A percentile compares a stretch with the other conserved stretches of the same genome.
Conservation (phyloP, 1,140 invertebrate genomes). For the Oppia nitens region DNA sequence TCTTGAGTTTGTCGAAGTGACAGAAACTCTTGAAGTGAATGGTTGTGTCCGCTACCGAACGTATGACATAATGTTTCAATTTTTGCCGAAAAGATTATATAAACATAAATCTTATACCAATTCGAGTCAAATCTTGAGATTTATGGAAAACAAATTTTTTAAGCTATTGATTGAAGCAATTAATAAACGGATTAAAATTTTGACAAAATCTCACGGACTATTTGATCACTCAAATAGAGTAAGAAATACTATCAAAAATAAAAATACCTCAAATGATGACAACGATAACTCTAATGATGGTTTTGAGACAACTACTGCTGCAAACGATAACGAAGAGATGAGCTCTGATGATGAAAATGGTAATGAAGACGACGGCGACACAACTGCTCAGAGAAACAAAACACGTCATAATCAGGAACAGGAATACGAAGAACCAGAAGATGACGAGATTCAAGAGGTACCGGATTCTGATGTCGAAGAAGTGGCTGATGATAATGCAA, state of each 20-base stretch:
- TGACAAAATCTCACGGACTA: slow-evolving; percentile 1
- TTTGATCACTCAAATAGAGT: slow-evolving; percentile 10
- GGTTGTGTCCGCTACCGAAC: slow-evolving; percentile 17
- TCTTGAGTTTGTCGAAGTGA: slow-evolving; percentile 50
- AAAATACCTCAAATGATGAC: not conserved
- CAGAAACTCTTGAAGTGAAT: slow-evolving; percentile 36
- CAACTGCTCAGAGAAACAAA: slow-evolving; percentile 37
- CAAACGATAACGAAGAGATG: slow-evolving; percentile 27
- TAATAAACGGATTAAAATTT: slow-evolving; percentile 21
- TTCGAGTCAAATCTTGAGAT: slow-evolving; percentile 41
- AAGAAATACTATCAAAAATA: not conserved
- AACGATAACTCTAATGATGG: slow-evolving; percentile 8
- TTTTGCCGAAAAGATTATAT: slow-evolving; percentile 52
- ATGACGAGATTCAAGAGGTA: slow-evolving; percentile 38
- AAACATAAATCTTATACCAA: slow-evolving; percentile 47
- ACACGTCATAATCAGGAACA: slow-evolving; percentile 42
- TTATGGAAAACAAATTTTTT: slow-evolving; percentile 33
- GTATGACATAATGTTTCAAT: slow-evolving; percentile 40
- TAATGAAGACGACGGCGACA: slow-evolving; percentile 36
- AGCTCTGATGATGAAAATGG: slow-evolving; percentile 43
- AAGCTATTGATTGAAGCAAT: slow-evolving; percentile 24
- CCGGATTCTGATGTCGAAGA: slow-evolving; percentile 21
- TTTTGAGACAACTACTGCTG: not conserved
- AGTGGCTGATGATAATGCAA: slow-evolving; percentile 15
- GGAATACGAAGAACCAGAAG: slow-evolving; percentile 62